Evolutionary conservation across 2,888 invertebrate species (phyloP).

Genomic region (Drosophila nigricruria): DNA sequence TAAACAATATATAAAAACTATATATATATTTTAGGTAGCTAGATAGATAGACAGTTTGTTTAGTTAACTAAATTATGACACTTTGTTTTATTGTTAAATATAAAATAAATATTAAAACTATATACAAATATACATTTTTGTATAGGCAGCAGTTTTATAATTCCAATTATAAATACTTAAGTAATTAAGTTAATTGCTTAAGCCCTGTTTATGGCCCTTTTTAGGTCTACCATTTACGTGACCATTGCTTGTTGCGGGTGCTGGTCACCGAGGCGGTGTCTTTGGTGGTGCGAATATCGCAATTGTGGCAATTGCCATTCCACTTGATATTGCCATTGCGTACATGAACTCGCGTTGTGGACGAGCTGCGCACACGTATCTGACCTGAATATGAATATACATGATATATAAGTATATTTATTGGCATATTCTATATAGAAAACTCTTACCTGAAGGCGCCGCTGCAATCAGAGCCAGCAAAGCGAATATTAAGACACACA

Average conservation of each 20-base stretch:
- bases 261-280: conserved; percentile 48
- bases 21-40: neutral
- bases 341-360: conserved; percentile 17
- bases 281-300: conserved; percentile 52
- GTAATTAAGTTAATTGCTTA: neutral
- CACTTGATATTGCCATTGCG: conserved; percentile 45
- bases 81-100: neutral
- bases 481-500: conserved; percentile 35
- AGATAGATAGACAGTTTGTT: neutral
- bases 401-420: neutral
- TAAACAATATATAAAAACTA: too few species aligned
- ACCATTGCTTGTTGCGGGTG: neutral
- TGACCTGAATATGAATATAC: conserved; percentile 19
- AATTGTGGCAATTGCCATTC: conserved; percentile 53
- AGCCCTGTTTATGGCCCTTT: too few species aligned
- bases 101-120: conserved; percentile 45
- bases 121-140: neutral
- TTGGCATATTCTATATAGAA: neutral
- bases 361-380: conserved; percentile 24
- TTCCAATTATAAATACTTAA: neutral
- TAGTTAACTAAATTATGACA: neutral
- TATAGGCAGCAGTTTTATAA: neutral
- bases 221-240: conserved; percentile 20
- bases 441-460: conserved; percentile 38
- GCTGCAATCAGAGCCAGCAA: conserved; percentile 27